Percentiles rank a stretch among this genome's conserved stretches.
Conservation (phyloP, 2,888 invertebrate species). For the Pyrgus malvae region DNA sequence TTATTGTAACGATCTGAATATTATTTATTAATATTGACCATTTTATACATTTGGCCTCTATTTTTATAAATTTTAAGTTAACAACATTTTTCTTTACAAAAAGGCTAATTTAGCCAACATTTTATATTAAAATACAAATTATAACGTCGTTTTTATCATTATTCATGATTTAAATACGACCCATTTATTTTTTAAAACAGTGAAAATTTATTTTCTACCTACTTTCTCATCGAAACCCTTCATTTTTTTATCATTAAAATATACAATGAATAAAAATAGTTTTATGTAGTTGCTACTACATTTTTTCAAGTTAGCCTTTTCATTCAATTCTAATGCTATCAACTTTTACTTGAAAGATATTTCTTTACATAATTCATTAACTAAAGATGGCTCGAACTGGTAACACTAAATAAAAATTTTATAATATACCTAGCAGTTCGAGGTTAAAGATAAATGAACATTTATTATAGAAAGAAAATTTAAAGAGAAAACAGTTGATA, state of each 20-base stretch:
- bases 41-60: not conserved
- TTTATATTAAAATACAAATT: conserved; percentile 4
- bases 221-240: conserved; percentile 52
- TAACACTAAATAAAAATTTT: too few relatives aligned
- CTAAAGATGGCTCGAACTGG: too few relatives aligned
- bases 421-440: too few relatives aligned
- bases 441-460: too few relatives aligned
- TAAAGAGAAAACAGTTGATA: conserved; percentile 32
- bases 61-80: not conserved
- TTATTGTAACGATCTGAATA: not conserved
- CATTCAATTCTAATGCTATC: conserved; percentile 38
- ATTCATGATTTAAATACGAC: not conserved
- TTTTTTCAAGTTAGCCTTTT: conserved; percentile 38
- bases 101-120: not conserved
- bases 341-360: too few relatives aligned
- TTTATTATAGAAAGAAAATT: too few relatives aligned
- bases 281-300: conserved; percentile 38
- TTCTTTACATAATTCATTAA: too few relatives aligned
- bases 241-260: conserved; percentile 39
- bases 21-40: not conserved
- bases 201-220: conserved; percentile 66
- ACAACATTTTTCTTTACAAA: not conserved
- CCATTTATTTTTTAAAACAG: conserved; percentile 12
- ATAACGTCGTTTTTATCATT: conserved; percentile 33
- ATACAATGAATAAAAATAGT: conserved; percentile 56